These are phyloP conservation scores for Subacronicta megacephala DNA, from an alignment of 2,888 invertebrate genomes.

Conservation along the genomic window DNA sequence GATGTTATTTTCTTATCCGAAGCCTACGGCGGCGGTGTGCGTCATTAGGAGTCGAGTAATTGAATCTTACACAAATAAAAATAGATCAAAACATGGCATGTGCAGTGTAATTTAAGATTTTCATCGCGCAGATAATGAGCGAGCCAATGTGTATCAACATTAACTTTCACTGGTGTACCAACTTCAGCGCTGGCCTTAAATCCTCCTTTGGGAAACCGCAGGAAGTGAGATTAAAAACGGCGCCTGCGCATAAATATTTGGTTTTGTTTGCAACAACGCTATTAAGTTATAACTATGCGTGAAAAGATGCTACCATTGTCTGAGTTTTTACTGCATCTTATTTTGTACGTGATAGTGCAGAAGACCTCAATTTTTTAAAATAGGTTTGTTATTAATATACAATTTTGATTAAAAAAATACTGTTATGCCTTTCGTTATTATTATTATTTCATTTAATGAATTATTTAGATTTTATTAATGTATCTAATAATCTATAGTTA, in stretches of 20 bases:
- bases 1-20: constrained; percentile 70
- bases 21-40: constrained; percentile 67
- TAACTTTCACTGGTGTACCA: constrained; percentile 84
- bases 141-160: constrained; percentile 79
- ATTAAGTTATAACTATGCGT: constrained; percentile 61
- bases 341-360: constrained; percentile 37
- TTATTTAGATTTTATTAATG: no score
- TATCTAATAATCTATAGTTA: no score
- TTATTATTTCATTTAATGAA: no score
- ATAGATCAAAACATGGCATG: constrained; percentile 76
- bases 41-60: constrained; percentile 78
- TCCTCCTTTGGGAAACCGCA: constrained; percentile 82
- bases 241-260: constrained; percentile 58
- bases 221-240: constrained; percentile 75
- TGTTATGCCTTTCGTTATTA: no score
- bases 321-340: constrained; percentile 47
- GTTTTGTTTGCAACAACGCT: constrained; percentile 63
- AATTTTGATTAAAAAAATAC: constrained; percentile 37
- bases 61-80: constrained; percentile 85
- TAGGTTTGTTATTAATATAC: constrained; percentile 33
- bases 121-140: constrained; percentile 83
- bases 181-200: constrained; percentile 80
- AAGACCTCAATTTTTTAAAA: constrained; percentile 40
- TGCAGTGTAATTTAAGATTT: constrained; percentile 85
- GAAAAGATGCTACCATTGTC: constrained; percentile 52